phyloP scores from a whole-genome alignment of 2,888 invertebrate genomes.

The Lampropteryx suffumata region DNA sequence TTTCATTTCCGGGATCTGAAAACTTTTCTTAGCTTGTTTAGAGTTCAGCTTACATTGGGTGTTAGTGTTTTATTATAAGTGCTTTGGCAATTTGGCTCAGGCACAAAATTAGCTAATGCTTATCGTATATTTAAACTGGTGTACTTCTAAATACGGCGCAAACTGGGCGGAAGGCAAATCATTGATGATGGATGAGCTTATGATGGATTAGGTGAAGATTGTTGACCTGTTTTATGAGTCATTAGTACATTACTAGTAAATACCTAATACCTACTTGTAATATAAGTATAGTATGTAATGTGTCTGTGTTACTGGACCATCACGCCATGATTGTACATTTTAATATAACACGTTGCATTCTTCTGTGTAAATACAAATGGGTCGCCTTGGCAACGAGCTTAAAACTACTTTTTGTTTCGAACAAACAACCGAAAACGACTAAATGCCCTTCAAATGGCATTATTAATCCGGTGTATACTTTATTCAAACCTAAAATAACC shows the following conservation, averaged over 20 bases:
- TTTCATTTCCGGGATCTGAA: constrained; percentile 24
- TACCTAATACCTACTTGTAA: too few species aligned
- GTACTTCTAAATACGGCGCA: constrained; percentile 20
- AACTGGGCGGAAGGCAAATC: constrained; percentile 11
- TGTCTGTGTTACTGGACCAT: too few species aligned
- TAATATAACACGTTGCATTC: too few species aligned
- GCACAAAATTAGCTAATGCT: constrained; percentile 23
- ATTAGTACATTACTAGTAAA: too few species aligned
- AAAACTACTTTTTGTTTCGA: too few species aligned
- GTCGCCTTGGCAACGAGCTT: too few species aligned
- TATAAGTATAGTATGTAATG: too few species aligned
- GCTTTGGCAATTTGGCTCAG: constrained; percentile 23
- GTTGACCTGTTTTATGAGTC: constrained; percentile 18
- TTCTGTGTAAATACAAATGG: too few species aligned
- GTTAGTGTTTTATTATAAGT: constrained; percentile 13
- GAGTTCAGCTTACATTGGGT: constrained; percentile 18
- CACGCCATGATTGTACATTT: too few species aligned
- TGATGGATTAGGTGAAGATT: constrained; percentile 17
- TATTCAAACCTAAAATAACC: not conserved
- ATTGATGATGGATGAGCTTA: constrained; percentile 2
- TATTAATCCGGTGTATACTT: too few species aligned
- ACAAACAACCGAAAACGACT: too few species aligned
- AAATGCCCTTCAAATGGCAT: not conserved
- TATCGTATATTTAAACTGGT: constrained; percentile 20
- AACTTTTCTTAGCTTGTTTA: constrained; percentile 10